These are phyloP conservation scores for Cavia porcellus DNA, from an alignment of 2,113 vertebrate genomes.

Conservation along the genomic window DNA sequence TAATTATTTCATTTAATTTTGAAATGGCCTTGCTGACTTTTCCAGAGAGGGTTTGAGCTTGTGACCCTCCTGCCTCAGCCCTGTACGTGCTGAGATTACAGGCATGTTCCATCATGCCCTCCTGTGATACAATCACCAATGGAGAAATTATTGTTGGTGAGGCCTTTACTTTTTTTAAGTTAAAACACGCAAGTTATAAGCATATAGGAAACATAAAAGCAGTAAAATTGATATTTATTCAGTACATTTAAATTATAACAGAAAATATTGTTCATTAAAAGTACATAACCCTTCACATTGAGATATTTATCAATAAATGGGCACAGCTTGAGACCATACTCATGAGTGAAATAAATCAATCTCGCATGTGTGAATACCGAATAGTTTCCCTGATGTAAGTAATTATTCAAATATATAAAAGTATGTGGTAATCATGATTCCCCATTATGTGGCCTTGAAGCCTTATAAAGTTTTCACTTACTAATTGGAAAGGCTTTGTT, in stretches of 20 bases:
- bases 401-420: too few species aligned
- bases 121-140: too few species aligned
- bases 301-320: too few species aligned
- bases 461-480: too few species aligned
- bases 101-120: background rate
- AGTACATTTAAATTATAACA: background rate
- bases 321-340: too few species aligned
- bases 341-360: too few species aligned
- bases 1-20: background rate
- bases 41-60: background rate
- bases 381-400: too few species aligned
- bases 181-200: background rate
- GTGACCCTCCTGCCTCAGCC: background rate
- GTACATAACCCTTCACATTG: background rate
- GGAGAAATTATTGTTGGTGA: fast-evolving
- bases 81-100: background rate
- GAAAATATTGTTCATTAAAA: background rate
- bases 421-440: too few species aligned
- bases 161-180: background rate
- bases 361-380: too few species aligned
- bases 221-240: background rate
- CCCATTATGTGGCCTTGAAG: too few species aligned
- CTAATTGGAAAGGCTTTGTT: too few species aligned
- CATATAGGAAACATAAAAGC: background rate
- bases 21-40: background rate